Percentiles rank a stretch among this genome's conserved stretches.
phyloP scores from a whole-genome alignment of 1,140 invertebrate species.

The Maniola jurtina region DNA sequence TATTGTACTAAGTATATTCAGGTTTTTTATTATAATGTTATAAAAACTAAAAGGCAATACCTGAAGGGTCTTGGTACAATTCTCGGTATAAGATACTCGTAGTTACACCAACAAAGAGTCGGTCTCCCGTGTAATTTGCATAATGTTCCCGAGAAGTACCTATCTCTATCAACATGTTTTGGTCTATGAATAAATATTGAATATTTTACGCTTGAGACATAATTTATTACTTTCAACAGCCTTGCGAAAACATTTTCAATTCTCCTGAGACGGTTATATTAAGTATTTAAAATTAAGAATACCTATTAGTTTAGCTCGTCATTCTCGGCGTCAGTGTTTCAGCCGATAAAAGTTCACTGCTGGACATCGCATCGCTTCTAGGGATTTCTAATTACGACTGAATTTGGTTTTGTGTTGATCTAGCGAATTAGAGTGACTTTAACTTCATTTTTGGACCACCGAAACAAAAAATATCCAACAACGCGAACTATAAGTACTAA shows the following conservation, averaged over 20 bases:
- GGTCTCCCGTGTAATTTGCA: conserved; percentile 26
- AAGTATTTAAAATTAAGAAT: too few relatives aligned
- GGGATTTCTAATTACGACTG: too few relatives aligned
- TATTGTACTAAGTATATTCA: too few relatives aligned
- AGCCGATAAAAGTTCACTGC: too few relatives aligned
- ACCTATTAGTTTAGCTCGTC: too few relatives aligned
- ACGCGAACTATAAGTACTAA: too few relatives aligned
- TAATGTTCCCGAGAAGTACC: conserved; percentile 29
- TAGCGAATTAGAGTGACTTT: too few relatives aligned
- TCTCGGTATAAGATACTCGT: not conserved
- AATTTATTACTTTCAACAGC: conserved; percentile 7
- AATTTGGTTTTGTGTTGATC: too few relatives aligned
- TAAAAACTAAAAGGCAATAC: not conserved
- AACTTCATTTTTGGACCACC: not conserved
- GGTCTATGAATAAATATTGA: conserved; percentile 30
- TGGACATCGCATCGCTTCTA: too few relatives aligned
- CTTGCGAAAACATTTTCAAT: conserved; percentile 11
- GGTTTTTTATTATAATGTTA: too few relatives aligned
- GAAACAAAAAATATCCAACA: too few relatives aligned
- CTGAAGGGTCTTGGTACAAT: not conserved
- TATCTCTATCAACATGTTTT: conserved; percentile 26
- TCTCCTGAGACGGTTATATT: not conserved
- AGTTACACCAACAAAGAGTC: conserved; percentile 13
- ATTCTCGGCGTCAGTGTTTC: too few relatives aligned
- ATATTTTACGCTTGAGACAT: conserved; percentile 27